These are phyloP conservation scores for Lithobates pipiens DNA, from an alignment of 2,797 vertebrate species.

Conservation along the genomic window DNA sequence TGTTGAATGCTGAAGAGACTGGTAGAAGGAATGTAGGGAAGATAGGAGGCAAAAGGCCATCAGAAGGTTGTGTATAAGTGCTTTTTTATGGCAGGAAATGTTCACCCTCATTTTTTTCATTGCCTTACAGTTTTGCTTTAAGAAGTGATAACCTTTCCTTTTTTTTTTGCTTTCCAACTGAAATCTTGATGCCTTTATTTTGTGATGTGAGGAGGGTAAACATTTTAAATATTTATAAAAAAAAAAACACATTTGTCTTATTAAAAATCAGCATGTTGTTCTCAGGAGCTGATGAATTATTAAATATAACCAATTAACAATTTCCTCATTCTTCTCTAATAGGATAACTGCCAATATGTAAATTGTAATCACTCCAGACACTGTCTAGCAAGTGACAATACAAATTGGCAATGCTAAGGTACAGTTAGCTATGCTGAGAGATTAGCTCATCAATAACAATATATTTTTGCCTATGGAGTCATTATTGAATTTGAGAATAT, in stretches of 20 bases:
- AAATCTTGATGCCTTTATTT: background rate
- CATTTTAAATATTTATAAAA: background rate
- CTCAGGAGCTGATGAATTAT: background rate
- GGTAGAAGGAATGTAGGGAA: too few species aligned
- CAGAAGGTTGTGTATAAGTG: too few species aligned
- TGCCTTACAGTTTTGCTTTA: too few species aligned
- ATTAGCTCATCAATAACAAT: too few species aligned
- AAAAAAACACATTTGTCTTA: background rate
- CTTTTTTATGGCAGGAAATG: too few species aligned
- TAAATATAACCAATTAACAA: constrained; percentile 2
- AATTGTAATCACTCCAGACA: background rate
- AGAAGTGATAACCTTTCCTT: too few species aligned
- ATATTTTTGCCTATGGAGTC: too few species aligned
- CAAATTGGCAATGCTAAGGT: background rate
- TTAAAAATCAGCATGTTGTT: background rate
- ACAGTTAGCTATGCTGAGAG: too few species aligned
- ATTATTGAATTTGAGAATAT: too few species aligned
- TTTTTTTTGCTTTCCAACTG: background rate
- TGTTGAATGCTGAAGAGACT: too few species aligned
- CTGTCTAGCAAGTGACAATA: background rate
- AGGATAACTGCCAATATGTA: background rate
- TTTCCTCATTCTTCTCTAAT: background rate
- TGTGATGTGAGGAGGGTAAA: background rate
- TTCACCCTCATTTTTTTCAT: too few species aligned
- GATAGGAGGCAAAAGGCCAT: too few species aligned